Percentiles rank a stretch among this genome's conserved stretches.
Conservation (phyloP, 2,113 vertebrate species). For the Varanus komodoensis region DNA sequence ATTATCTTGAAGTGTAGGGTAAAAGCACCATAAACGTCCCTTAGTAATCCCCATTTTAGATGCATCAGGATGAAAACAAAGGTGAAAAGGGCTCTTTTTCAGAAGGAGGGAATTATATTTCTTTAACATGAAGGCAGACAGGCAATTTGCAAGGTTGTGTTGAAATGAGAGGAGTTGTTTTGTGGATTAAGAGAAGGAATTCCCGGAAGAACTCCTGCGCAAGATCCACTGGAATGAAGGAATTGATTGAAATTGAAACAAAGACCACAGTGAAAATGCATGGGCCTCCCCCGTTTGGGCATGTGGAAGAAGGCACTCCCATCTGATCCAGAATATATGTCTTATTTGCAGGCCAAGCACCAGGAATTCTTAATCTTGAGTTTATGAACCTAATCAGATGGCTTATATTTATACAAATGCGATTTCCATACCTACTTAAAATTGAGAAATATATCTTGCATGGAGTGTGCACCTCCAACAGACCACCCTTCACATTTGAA, state of each 20-base stretch:
- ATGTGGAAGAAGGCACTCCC: background rate
- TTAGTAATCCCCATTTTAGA: background rate
- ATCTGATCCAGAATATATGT: no score
- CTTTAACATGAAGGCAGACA: slow-evolving; percentile 24
- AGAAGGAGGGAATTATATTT: slow-evolving; percentile 32
- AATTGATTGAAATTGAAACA: no score
- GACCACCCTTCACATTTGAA: background rate
- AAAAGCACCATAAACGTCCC: slow-evolving; percentile 9
- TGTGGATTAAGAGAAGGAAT: background rate
- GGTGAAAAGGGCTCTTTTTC: slow-evolving; percentile 28
- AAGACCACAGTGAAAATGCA: background rate
- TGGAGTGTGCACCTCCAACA: background rate
- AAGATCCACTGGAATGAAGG: background rate
- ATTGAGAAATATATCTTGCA: background rate
- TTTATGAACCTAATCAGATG: background rate
- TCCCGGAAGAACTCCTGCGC: background rate
- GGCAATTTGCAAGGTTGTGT: slow-evolving; percentile 41
- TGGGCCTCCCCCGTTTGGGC: background rate
- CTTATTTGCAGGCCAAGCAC: background rate
- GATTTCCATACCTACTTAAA: background rate
- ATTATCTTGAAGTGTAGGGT: slow-evolving; percentile 37
- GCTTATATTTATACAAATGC: background rate
- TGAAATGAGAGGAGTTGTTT: slow-evolving; percentile 42
- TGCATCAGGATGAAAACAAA: slow-evolving; percentile 21
- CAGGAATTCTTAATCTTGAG: background rate